Evolutionary conservation across 2,113 vertebrate species (phyloP).

Genomic region (Crotalus helleri): DNA sequence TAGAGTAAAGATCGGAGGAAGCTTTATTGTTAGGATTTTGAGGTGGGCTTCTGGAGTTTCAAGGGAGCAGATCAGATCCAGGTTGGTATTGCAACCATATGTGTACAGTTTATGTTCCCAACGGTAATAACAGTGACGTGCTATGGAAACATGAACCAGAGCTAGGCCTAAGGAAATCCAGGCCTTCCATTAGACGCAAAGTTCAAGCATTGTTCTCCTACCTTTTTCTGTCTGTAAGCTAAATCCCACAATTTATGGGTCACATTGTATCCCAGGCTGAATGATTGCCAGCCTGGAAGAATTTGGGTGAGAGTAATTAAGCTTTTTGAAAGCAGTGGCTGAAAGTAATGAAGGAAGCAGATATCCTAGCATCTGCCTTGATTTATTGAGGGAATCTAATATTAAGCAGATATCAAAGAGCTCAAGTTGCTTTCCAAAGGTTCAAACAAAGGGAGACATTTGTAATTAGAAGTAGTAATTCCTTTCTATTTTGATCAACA

Average conservation of each 20-base stretch:
- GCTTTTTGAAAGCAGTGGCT: slow-evolving; percentile 19
- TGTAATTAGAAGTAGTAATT: slow-evolving; percentile 27
- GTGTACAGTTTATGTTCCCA: background rate
- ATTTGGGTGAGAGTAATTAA: slow-evolving; percentile 12
- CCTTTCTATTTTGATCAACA: background rate
- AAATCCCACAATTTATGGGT: background rate
- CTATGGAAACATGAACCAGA: background rate
- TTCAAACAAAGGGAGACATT: slow-evolving; percentile 17
- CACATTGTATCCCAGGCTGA: background rate
- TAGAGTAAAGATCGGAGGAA: background rate
- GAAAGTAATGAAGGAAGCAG: slow-evolving; percentile 5
- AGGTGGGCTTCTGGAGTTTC: background rate
- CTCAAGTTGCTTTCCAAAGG: slow-evolving; percentile 4
- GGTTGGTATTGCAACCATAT: background rate
- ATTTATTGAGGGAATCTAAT: slow-evolving; percentile 53
- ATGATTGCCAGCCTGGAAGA: background rate
- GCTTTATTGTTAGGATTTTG: background rate
- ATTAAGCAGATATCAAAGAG: slow-evolving; percentile 25
- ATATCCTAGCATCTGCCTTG: slow-evolving; percentile 13
- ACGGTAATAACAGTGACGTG: background rate
- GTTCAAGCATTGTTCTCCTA: background rate
- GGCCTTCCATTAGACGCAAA: background rate
- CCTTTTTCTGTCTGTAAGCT: background rate
- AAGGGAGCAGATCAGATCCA: background rate
- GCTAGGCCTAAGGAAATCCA: no score